A percentile compares a stretch with the other conserved stretches of the same genome.
These are phyloP conservation scores for Helicoverpa armigera DNA, from an alignment of 1,140 invertebrate genomes.

Conservation along the genomic window DNA sequence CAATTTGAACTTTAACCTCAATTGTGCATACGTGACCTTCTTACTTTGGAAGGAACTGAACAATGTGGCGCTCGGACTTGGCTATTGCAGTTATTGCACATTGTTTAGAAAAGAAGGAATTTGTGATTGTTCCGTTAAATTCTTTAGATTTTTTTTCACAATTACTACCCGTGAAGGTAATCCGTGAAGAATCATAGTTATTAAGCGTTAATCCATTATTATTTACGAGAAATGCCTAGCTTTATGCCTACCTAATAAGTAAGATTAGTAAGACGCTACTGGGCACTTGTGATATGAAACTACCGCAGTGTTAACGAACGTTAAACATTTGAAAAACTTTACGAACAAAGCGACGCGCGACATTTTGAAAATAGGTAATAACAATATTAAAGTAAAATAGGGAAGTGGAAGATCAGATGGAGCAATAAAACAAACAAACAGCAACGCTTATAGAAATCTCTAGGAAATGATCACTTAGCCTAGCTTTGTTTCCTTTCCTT, in stretches of 20 bases:
- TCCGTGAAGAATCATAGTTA: too few species aligned
- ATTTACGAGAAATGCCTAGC: too few species aligned
- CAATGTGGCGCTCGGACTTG: not conserved
- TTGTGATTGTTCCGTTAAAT: too few species aligned
- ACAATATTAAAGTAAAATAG: not conserved
- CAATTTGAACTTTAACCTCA: conserved; percentile 27
- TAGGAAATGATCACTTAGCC: conserved; percentile 66
- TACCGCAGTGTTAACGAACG: too few species aligned
- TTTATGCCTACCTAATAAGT: too few species aligned
- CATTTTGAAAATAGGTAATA: not conserved
- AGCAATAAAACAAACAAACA: conserved; percentile 62
- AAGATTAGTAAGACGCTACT: too few species aligned
- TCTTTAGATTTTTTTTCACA: too few species aligned
- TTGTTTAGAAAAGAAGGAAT: too few species aligned
- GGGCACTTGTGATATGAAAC: too few species aligned
- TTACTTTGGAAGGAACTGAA: not conserved
- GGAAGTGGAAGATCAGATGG: conserved; percentile 58
- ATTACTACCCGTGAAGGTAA: too few species aligned
- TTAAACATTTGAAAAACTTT: not conserved
- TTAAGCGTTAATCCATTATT: too few species aligned
- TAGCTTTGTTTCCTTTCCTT: conserved; percentile 68
- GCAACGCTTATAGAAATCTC: conserved; percentile 64
- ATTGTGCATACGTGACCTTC: conserved; percentile 32
- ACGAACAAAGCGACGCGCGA: not conserved
- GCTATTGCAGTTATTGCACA: not conserved